Evolutionary conservation across 2,113 vertebrate genomes (phyloP).

Genomic region (Sarotherodon lohbergeri): DNA sequence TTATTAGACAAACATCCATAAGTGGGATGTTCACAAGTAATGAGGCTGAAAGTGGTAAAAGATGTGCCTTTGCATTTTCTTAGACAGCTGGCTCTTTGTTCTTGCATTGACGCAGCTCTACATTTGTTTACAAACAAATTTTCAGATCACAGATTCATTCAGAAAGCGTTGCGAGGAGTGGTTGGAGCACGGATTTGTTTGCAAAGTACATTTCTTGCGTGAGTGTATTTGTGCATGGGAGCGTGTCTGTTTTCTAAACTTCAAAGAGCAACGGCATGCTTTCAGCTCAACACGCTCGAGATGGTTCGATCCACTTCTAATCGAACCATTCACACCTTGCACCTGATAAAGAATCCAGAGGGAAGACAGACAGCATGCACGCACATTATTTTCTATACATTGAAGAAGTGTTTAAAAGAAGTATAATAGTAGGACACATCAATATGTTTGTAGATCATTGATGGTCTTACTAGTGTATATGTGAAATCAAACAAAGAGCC

Average conservation of each 20-base stretch:
- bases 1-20: background rate
- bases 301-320: slow-evolving; percentile 13
- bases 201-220: background rate
- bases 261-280: background rate
- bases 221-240: background rate
- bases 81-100: background rate
- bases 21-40: background rate
- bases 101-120: background rate
- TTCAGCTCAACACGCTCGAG: background rate
- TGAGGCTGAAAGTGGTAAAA: background rate
- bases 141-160: background rate
- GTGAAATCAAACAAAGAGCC: background rate
- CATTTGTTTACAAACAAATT: background rate
- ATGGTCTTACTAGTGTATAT: background rate
- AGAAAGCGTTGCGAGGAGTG: background rate
- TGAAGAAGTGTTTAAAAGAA: background rate
- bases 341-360: background rate
- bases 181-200: background rate
- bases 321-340: background rate
- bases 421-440: background rate
- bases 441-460: background rate
- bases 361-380: background rate
- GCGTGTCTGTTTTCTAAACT: background rate
- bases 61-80: background rate
- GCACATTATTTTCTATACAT: background rate